Conservation (phyloP, 2,113 vertebrate genomes). For the Caretta caretta region DNA sequence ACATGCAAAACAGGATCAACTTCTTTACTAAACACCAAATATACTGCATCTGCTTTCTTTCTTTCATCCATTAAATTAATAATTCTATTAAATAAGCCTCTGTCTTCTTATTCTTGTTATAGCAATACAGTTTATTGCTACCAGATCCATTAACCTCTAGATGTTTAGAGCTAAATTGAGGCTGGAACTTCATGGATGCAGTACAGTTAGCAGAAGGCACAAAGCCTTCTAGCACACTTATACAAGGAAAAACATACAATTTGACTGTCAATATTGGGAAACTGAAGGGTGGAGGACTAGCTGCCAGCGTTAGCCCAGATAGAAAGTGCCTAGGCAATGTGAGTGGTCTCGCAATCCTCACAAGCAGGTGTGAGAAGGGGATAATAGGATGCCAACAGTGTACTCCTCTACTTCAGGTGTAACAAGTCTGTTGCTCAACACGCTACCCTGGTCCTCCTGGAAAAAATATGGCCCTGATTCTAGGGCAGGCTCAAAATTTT, state of each 20-base stretch:
- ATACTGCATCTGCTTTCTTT: neutral
- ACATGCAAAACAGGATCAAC: neutral
- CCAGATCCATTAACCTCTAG: neutral
- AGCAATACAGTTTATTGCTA: neutral
- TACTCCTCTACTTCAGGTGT: neutral
- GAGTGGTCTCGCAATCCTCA: neutral
- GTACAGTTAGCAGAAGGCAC: neutral
- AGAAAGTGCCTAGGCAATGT: neutral
- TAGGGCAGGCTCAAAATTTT: neutral
- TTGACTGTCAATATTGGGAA: neutral
- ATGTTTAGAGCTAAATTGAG: neutral
- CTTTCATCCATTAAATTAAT: neutral
- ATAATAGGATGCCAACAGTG: neutral
- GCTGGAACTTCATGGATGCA: neutral
- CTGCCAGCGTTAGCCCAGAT: neutral
- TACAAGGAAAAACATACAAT: neutral
- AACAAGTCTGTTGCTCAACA: neutral
- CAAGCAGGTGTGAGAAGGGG: neutral
- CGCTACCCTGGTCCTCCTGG: neutral
- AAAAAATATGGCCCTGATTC: neutral
- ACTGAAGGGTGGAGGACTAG: neutral
- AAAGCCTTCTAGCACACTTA: neutral
- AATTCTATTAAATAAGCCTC: neutral
- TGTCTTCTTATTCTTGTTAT: neutral
- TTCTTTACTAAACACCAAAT: neutral